These are phyloP conservation scores for Octomys mimax DNA, from an alignment of 2,797 vertebrate species.

Conservation along the genomic window DNA sequence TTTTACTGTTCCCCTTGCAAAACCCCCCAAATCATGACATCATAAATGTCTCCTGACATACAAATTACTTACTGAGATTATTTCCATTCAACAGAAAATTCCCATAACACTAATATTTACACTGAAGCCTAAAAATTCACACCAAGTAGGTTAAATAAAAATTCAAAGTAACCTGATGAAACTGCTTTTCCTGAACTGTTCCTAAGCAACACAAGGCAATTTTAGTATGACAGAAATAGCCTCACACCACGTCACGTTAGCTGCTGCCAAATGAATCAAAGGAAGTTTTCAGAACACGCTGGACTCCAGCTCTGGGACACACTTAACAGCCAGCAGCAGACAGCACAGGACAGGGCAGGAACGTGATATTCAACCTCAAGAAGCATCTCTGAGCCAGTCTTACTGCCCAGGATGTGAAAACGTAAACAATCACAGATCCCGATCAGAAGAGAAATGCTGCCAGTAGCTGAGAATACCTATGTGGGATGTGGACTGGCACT, in stretches of 20 bases:
- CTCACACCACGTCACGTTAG: background rate
- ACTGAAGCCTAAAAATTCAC: slow-evolving; percentile 19
- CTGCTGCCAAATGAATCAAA: slow-evolving; percentile 19
- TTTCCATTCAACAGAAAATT: slow-evolving; percentile 10
- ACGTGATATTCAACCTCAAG: background rate
- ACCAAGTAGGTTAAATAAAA: slow-evolving; percentile 52
- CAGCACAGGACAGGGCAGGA: background rate
- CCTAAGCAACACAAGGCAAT: background rate
- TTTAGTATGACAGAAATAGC: background rate
- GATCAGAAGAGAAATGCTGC: background rate
- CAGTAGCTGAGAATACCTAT: background rate
- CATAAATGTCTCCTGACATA: background rate
- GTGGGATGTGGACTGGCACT: background rate
- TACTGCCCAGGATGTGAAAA: background rate
- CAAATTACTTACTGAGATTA: background rate
- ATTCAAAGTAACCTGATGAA: background rate
- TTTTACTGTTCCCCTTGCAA: too few species aligned
- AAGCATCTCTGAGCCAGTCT: background rate
- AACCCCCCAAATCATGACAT: background rate
- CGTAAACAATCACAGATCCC: background rate
- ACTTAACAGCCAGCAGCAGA: background rate
- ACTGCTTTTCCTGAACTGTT: background rate
- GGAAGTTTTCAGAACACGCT: background rate
- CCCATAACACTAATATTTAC: background rate
- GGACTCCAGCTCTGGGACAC: background rate